A percentile compares a stretch with the other conserved stretches of the same genome.
These are phyloP conservation scores for Oreotrochilus melanogaster DNA, from an alignment of 2,113 vertebrate genomes.

Conservation along the genomic window DNA sequence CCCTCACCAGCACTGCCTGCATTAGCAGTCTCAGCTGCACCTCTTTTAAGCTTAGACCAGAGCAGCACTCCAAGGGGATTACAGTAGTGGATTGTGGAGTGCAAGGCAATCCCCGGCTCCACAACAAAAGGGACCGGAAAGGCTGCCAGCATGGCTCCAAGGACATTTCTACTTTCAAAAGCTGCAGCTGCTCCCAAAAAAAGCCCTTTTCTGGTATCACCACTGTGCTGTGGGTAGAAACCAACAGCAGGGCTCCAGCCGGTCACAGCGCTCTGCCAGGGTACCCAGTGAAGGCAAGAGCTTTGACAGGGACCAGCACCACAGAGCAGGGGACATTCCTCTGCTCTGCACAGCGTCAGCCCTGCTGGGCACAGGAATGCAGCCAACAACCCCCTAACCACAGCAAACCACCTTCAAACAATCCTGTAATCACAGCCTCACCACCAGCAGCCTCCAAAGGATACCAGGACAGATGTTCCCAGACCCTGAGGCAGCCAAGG, in stretches of 20 bases:
- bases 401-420: background rate
- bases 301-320: background rate
- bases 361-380: background rate
- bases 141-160: background rate
- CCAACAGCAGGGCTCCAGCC: background rate
- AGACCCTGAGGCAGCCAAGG: background rate
- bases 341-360: background rate
- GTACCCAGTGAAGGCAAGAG: background rate
- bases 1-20: background rate
- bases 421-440: background rate
- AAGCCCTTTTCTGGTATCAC: background rate
- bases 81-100: constrained; percentile 51
- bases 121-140: constrained; percentile 49
- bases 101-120: constrained; percentile 27
- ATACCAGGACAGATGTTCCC: background rate
- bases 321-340: background rate
- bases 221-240: background rate
- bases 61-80: constrained; percentile 30
- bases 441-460: background rate
- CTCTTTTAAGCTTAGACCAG: background rate
- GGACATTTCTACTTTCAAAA: constrained; percentile 34
- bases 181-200: constrained; percentile 19
- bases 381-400: background rate
- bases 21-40: constrained; percentile 46
- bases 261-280: background rate